Conservation (phyloP, 2,888 invertebrate species). For the Dynastes hyllus region DNA sequence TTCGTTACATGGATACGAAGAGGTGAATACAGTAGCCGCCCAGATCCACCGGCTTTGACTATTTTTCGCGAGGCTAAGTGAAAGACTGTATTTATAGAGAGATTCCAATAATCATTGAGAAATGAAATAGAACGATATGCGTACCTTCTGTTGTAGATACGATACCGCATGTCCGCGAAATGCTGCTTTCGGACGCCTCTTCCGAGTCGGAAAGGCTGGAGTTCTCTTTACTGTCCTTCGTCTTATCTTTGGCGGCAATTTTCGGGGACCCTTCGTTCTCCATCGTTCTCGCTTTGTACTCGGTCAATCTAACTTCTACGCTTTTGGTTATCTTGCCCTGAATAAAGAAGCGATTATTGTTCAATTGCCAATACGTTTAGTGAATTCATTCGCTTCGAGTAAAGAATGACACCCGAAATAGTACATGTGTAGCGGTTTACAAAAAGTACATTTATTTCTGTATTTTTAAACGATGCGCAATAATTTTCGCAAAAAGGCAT, state of each 20-base stretch:
- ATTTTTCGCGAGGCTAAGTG: too few species aligned
- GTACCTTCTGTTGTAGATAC: slow-evolving; percentile 69
- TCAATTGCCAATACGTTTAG: neutral
- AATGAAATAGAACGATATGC: neutral
- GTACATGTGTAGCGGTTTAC: too few species aligned
- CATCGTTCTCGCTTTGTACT: slow-evolving; percentile 73
- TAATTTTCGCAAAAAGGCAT: too few species aligned
- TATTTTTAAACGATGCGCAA: too few species aligned
- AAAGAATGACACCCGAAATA: too few species aligned
- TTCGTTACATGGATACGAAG: too few species aligned
- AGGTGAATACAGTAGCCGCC: too few species aligned
- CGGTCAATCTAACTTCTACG: slow-evolving; percentile 84
- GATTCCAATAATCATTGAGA: too few species aligned
- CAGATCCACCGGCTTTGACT: too few species aligned
- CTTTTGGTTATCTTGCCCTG: slow-evolving; percentile 83
- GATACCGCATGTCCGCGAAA: slow-evolving; percentile 68
- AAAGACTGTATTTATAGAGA: too few species aligned
- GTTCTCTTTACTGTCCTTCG: slow-evolving; percentile 73
- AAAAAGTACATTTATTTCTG: too few species aligned
- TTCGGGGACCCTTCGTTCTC: slow-evolving; percentile 64
- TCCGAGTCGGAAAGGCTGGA: slow-evolving; percentile 81
- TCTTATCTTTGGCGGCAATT: slow-evolving; percentile 66
- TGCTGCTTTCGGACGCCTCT: slow-evolving; percentile 71
- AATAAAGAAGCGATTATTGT: slow-evolving; percentile 47
- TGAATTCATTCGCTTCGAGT: neutral